Evolutionary conservation across 1,140 invertebrate genomes (phyloP).

Genomic region (Acromyrmex charruanus): DNA sequence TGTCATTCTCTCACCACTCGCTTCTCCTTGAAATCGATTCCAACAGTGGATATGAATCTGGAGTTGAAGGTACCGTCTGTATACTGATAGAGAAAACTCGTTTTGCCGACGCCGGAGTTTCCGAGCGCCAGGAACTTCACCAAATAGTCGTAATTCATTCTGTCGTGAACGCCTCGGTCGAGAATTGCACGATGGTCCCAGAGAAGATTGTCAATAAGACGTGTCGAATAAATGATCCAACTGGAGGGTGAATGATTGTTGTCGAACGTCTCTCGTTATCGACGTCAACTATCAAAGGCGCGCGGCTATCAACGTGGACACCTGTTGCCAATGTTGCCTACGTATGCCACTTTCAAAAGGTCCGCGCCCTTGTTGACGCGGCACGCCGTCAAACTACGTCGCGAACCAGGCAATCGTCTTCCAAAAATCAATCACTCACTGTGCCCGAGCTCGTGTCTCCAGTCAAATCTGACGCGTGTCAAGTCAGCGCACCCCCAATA

Average conservation of each 20-base stretch:
- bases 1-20: constrained; percentile 91
- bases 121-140: constrained; percentile 98
- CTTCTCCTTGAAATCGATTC: constrained; percentile 99
- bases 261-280: neutral
- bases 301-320: constrained; percentile 65
- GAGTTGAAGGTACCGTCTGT: constrained; percentile 97
- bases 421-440: neutral
- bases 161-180: neutral
- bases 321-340: constrained; percentile 72
- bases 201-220: neutral
- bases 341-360: constrained; percentile 54
- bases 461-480: neutral
- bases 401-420: neutral
- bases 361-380: constrained; percentile 39
- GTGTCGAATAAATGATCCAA: neutral
- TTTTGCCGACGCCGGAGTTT: constrained; percentile 97
- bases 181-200: neutral
- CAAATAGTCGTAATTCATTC: constrained; percentile 97
- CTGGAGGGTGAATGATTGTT: neutral
- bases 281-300: constrained; percentile 18
- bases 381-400: neutral
- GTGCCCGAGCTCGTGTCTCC: neutral
- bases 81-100: constrained; percentile 97
- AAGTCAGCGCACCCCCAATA: constrained; percentile 37
- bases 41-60: constrained; percentile 98